Evolutionary conservation across 2,888 invertebrate genomes (phyloP).

Genomic region (Zelleria hepariella): DNA sequence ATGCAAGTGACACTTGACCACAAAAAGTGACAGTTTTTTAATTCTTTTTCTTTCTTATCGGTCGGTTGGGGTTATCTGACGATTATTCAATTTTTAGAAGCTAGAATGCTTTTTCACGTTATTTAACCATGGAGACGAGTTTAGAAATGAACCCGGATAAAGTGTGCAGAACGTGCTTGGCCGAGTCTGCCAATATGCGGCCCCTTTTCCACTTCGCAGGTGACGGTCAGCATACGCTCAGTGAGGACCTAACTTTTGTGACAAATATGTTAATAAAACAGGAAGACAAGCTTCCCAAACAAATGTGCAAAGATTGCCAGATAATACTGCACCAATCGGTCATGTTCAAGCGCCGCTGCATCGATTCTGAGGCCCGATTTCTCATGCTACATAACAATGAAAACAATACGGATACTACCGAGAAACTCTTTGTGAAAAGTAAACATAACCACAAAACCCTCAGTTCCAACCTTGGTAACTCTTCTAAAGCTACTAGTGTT

Average conservation of each 20-base stretch:
- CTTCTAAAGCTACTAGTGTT: not conserved
- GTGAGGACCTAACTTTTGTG: constrained; percentile 37
- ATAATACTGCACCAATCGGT: constrained; percentile 35
- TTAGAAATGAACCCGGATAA: constrained; percentile 18
- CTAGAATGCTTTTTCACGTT: not conserved
- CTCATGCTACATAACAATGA: constrained; percentile 15
- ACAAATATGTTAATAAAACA: constrained; percentile 35
- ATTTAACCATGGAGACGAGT: constrained; percentile 23
- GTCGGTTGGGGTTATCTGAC: too few species aligned
- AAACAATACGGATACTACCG: not conserved
- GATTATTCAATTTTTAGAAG: too few species aligned
- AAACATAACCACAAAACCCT: constrained; percentile 3
- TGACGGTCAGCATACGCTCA: constrained; percentile 27
- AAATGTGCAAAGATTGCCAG: constrained; percentile 48
- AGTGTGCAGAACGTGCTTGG: constrained; percentile 47
- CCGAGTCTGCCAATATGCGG: constrained; percentile 30
- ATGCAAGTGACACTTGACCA: too few species aligned
- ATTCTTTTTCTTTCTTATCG: too few species aligned
- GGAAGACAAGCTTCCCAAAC: constrained; percentile 43
- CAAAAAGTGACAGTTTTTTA: too few species aligned
- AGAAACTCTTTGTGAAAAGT: constrained; percentile 12
- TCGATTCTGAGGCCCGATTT: constrained; percentile 39
- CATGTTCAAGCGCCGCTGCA: constrained; percentile 46
- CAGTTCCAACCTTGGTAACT: not conserved
- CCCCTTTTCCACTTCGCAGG: constrained; percentile 33